A percentile compares a stretch with the other conserved stretches of the same genome.
Conservation (phyloP, 2,888 invertebrate species). For the Clunio marinus region DNA sequence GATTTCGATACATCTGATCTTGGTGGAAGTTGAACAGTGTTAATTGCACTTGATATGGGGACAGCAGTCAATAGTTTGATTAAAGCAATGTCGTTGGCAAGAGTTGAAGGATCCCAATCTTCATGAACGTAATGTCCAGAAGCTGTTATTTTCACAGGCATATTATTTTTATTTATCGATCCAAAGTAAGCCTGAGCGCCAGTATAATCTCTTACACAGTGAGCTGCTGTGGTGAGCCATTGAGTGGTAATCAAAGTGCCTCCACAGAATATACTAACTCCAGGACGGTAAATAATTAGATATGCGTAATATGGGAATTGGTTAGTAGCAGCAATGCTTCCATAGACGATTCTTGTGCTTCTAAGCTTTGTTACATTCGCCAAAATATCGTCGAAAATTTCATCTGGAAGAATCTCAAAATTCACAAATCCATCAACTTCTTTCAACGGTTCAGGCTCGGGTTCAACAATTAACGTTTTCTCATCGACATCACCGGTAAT, state of each 20-base stretch:
- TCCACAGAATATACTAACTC: not conserved
- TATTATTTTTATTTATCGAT: not conserved
- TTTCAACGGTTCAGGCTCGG: no score
- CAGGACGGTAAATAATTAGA: not conserved
- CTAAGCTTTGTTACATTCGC: not conserved
- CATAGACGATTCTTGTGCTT: not conserved
- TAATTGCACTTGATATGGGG: not conserved
- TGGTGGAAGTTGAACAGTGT: not conserved
- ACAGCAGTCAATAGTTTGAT: not conserved
- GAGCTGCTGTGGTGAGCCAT: not conserved
- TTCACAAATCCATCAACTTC: no score
- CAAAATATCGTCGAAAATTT: no score
- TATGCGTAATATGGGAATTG: not conserved
- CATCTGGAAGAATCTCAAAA: no score
- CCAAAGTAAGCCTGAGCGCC: not conserved
- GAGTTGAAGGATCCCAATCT: not conserved
- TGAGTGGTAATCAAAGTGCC: not conserved
- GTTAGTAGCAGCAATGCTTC: not conserved
- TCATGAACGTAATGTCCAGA: not conserved
- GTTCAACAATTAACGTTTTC: no score
- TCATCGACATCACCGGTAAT: no score
- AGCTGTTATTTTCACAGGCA: not conserved
- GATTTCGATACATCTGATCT: not conserved
- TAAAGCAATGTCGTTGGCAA: not conserved
- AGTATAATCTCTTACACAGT: not conserved